Base-by-base conservation (phyloP, 1,140 invertebrate species). In the Scaptomyza pallida region DNA sequence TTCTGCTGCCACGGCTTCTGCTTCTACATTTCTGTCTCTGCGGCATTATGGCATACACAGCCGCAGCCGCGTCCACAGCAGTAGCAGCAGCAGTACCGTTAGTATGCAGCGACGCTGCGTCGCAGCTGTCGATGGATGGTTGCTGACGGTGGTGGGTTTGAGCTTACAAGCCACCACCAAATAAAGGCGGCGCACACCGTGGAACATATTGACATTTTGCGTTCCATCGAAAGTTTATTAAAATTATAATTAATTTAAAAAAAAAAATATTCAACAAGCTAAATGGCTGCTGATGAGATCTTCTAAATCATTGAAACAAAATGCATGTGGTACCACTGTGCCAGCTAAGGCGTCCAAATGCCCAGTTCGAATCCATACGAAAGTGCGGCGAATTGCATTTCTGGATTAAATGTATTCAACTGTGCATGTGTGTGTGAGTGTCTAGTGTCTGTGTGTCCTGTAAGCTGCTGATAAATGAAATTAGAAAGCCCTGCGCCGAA, bases 81-180 rank as follows among this genome's bases (percentile, higher is more conserved):
- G 9, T 10, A 33, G 47, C 68, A 64, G 68, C 67, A 71, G 61
- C 37, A 70, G 67, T 52, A 45, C 51, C 60, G 67, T 70, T 48
- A 64, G 62, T 54, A 16, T 61, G 64, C 64, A 52, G 30, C 52
- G 35, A 63, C 43, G 30, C 51, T 8, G 26, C 26, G 51, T 12
- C n/a, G 50, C 30, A 15, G 64, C 45, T 15, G 40, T 40, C 37
- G 19, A 8, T 23, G 8, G 30, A 26, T 40, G 41, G 48, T 30
- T 15, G 33, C 21, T n/a, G 45, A 1, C 37, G 40, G 51, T 54
- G 65, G 57, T 40, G 48, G 23, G 47, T 44, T 51, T 55, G 15
- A 52, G 43, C 51, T 47, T 61, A 44, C 57, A 50, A 72, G 60
- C 62, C 72, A 75, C 69, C 69, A 56, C 56, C 56, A 44, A 69